Evolutionary conservation across 1,140 invertebrate species (phyloP), one percentile per base, ranked within the genome.

Genomic region (Nixonia krombeini): DNA sequence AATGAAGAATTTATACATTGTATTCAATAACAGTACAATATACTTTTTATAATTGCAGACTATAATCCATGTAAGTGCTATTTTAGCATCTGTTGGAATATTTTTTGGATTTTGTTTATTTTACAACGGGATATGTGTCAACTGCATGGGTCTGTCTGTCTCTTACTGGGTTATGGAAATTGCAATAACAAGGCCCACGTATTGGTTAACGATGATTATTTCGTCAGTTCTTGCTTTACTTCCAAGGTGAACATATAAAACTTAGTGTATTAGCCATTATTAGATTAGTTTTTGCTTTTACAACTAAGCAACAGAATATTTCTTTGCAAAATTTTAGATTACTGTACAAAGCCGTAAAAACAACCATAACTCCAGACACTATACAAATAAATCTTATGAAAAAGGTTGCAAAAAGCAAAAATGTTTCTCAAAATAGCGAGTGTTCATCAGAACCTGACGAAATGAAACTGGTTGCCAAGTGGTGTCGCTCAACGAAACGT

Each of bases 141-240:
- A 90, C 68, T 94, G 93, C 77, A 90, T 94, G 74, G 91, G 90
- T 35, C 83, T 96, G 50, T 91, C 92, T 16, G 93, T 91, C 73
- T 95, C 93, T 12, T 96, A 92, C 85, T 93, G 92, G 91, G 93
- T 97, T 13, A 92, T 96, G 82, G 90, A 93, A 78, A 88, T 90
- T 75, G 90, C 93, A 15, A 87, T 97, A 64, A 82, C 80, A 25
- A 90, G 92, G 51, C 87, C 90, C 2, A 86, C 89, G 7, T 95
- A 94, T 87, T 96, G 94, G 91, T 87, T 95, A 13, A 89, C 92
- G 23, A 88, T 96, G 25, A 53, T 93, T 23, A 79, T 97, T 33
- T 90, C 92, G 31, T 88, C 91, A 21, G 90, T 95, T 13, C 82
- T 94, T 15, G 91, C 94, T 35, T 85, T 96, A 21, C 83, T 96